A percentile compares a stretch with the other conserved stretches of the same genome.
Evolutionary conservation across 2,113 vertebrate genomes (phyloP).

Genomic region (Coregonus clupeaformis): DNA sequence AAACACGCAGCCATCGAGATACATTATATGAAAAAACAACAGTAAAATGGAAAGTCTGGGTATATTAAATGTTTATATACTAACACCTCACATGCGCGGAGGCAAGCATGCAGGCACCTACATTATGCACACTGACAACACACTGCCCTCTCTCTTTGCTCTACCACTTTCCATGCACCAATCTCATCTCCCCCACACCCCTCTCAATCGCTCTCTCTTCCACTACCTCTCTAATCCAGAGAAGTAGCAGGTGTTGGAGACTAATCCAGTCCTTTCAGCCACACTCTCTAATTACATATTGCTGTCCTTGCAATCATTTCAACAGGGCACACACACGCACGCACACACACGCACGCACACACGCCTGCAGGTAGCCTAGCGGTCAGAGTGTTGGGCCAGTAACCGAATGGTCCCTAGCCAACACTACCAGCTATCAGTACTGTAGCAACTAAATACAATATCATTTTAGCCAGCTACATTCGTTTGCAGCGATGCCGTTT

Average conservation of each 20-base stretch:
- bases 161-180: constrained; percentile 9
- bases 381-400: too few species aligned
- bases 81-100: too few species aligned
- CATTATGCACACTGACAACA: neutral
- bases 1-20: too few species aligned
- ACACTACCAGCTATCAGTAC: too few species aligned
- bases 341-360: neutral
- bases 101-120: too few species aligned
- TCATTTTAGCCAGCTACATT: too few species aligned
- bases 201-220: neutral
- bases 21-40: neutral
- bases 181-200: constrained; percentile 18
- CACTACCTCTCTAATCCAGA: constrained; percentile 51
- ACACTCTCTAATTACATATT: constrained; percentile 61
- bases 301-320: constrained; percentile 61
- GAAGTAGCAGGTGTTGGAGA: constrained; percentile 52
- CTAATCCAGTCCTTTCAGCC: constrained; percentile 66
- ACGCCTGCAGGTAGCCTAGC: too few species aligned
- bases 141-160: neutral
- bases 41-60: too few species aligned
- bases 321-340: constrained; percentile 3
- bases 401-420: too few species aligned
- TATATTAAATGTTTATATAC: too few species aligned
- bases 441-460: too few species aligned
- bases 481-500: too few species aligned